phyloP scores from a whole-genome alignment of 2,797 vertebrate species.

The Leuciscus waleckii region DNA sequence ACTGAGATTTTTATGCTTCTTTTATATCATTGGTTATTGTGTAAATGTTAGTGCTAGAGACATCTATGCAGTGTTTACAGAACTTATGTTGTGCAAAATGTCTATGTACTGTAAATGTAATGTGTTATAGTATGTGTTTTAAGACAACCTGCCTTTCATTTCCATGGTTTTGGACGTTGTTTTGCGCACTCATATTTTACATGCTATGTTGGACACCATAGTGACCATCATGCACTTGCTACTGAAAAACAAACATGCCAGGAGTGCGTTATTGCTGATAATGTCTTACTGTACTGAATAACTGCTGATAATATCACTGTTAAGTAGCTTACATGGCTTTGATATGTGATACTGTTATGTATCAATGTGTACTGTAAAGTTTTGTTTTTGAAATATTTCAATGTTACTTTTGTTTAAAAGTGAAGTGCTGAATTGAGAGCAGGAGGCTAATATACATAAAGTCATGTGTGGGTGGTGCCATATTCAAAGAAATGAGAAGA shows the following conservation, averaged over 20 bases:
- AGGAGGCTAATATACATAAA: slow-evolving; percentile 58
- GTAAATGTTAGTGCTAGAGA: slow-evolving; percentile 74
- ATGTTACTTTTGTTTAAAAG: slow-evolving; percentile 36
- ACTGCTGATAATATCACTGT: slow-evolving; percentile 36
- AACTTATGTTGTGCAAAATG: slow-evolving; percentile 73
- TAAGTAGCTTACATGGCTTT: slow-evolving; percentile 19
- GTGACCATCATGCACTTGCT: slow-evolving; percentile 48
- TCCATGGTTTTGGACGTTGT: slow-evolving; percentile 63
- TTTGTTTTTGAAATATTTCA: slow-evolving; percentile 44
- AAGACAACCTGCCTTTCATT: slow-evolving; percentile 62
- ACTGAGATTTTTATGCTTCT: slow-evolving; percentile 71
- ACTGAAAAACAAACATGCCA: slow-evolving; percentile 56
- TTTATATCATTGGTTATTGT: slow-evolving; percentile 75
- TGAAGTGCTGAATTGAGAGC: slow-evolving; percentile 50
- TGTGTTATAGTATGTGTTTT: slow-evolving; percentile 72
- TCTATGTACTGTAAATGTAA: slow-evolving; percentile 65
- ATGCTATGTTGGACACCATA: slow-evolving; percentile 44
- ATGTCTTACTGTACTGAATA: slow-evolving; percentile 54
- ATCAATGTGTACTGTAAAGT: slow-evolving; percentile 49
- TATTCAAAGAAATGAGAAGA: slow-evolving; percentile 35
- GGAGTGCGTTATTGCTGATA: slow-evolving; percentile 55
- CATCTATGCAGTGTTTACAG: slow-evolving; percentile 78
- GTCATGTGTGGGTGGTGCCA: slow-evolving; percentile 34
- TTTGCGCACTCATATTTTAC: slow-evolving; percentile 63
- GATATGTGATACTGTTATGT: slow-evolving; percentile 51